Base-by-base conservation (phyloP, 2,797 vertebrate genomes). In the Cyprinodon diabolis region DNA sequence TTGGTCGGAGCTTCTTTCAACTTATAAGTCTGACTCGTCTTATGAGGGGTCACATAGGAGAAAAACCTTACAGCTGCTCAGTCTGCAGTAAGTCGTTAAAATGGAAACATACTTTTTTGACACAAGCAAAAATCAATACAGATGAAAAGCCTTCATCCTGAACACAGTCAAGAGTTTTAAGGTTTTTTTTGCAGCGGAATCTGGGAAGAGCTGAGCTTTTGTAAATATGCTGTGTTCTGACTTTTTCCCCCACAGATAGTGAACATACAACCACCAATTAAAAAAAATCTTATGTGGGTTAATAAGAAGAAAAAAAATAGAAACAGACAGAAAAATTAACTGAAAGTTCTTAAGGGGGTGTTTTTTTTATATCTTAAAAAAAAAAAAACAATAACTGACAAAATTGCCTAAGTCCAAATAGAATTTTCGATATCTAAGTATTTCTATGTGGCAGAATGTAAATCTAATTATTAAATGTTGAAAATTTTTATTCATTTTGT, bases 51-150 rank as follows among this genome's bases (percentile, higher is more conserved):
- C 71, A 66, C 71, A 72, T 74, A 0, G 81, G 72, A n/a, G 84
- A 81, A 78, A 84, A 86, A 69, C 0, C 80, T 0, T 84, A 81
- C 49, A 60, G 54, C 21, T 87, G 80, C 69, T 71, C 73, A 0
- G 48, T 72, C 6, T 67, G 75, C 4, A 47, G 66, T 4, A 0
- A 69, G 0, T 66, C 79, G 3, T 86, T 86, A 58, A 81, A 12
- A 37, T 67, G 63, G 71, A 71, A 77, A 2, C 69, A 67, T 3
- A 76, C 78, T 11, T 71, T 83, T 55, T 74, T 79, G 0, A 74
- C 76, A 11, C 82, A 83, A 71, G 15, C 1, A 0, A 56, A 49
- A 72, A 12, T 40, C 35, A 57, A 72, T 30, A 21, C 10, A 0
- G 30, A 48, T 10, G 57, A 71, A 37, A 48, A 63, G 63, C 74